These are phyloP conservation scores for Redunca redunca DNA, from an alignment of 2,113 vertebrate species.

Conservation along the genomic window DNA sequence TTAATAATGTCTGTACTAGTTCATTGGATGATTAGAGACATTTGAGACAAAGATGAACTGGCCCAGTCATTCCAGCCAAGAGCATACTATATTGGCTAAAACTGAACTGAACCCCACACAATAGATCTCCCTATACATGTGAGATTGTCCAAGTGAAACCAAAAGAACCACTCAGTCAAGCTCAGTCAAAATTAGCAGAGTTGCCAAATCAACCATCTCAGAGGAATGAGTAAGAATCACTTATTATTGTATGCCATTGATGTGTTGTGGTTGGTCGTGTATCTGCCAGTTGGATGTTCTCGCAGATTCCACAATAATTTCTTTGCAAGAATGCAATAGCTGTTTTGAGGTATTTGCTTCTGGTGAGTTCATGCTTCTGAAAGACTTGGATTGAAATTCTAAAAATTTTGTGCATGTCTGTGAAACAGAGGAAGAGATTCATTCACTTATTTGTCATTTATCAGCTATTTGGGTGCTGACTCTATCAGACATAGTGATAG, in stretches of 20 bases:
- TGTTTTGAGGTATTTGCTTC: conserved; percentile 20
- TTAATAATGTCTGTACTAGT: not conserved
- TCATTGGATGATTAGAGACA: not conserved
- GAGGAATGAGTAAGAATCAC: not conserved
- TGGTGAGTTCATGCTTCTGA: not conserved
- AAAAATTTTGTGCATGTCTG: not conserved
- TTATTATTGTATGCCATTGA: not conserved
- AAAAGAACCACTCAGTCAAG: not conserved
- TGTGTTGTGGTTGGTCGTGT: not conserved
- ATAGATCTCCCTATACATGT: not conserved
- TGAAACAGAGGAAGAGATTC: not conserved
- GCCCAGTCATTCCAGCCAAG: not conserved
- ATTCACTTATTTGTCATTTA: not conserved
- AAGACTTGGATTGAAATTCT: not conserved
- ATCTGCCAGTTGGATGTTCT: conserved; percentile 1
- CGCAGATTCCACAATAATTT: not conserved
- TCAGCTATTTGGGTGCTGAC: not conserved
- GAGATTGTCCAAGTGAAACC: not conserved
- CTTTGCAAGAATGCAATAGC: not conserved
- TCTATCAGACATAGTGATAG: not conserved
- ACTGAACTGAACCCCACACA: not conserved
- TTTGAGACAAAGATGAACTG: not conserved
- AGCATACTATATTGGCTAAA: not conserved
- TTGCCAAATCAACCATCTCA: not conserved
- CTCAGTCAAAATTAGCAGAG: not conserved